phyloP scores from a whole-genome alignment of 2,113 vertebrate genomes.

The Brachyhypopomus gauderio region DNA sequence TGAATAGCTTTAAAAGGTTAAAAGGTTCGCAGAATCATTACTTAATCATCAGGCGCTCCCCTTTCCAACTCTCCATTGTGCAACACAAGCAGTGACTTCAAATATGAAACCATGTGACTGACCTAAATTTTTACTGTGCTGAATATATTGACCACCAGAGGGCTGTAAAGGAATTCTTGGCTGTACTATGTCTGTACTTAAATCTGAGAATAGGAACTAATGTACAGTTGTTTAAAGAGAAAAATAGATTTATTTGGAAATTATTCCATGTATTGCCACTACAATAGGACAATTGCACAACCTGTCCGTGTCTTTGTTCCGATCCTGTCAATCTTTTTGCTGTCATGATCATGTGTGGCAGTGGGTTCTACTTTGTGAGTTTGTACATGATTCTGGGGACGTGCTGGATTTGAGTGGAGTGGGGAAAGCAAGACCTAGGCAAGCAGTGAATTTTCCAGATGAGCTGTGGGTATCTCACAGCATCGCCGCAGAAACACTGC shows the following conservation, averaged over 20 bases:
- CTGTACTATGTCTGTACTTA: constrained; percentile 15
- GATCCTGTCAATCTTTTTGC: constrained; percentile 11
- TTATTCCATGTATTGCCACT: constrained; percentile 7
- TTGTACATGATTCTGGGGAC: constrained; percentile 34
- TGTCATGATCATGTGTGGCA: constrained; percentile 31
- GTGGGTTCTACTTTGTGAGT: constrained; percentile 36
- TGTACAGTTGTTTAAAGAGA: constrained; percentile 14
- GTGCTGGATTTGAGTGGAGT: constrained; percentile 3
- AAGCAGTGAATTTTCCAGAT: background rate
- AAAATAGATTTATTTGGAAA: background rate
- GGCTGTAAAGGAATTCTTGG: background rate
- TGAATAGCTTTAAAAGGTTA: background rate
- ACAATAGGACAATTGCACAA: constrained; percentile 25
- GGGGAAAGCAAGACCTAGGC: background rate
- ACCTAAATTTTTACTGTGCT: constrained; percentile 19
- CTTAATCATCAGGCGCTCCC: constrained; percentile 19
- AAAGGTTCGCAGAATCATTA: constrained; percentile 32
- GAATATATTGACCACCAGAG: constrained; percentile 17
- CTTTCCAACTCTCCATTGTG: constrained; percentile 25
- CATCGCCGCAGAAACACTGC: constrained; percentile 26
- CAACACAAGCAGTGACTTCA: constrained; percentile 16
- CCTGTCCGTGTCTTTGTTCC: constrained; percentile 31
- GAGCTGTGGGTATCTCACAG: constrained; percentile 62
- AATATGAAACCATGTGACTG: constrained; percentile 9
- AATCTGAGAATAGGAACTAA: background rate